A percentile compares a stretch with the other conserved stretches of the same genome.
Conservation (phyloP, 2,888 invertebrate species). For the Mesodorylaimus sp. region DNA sequence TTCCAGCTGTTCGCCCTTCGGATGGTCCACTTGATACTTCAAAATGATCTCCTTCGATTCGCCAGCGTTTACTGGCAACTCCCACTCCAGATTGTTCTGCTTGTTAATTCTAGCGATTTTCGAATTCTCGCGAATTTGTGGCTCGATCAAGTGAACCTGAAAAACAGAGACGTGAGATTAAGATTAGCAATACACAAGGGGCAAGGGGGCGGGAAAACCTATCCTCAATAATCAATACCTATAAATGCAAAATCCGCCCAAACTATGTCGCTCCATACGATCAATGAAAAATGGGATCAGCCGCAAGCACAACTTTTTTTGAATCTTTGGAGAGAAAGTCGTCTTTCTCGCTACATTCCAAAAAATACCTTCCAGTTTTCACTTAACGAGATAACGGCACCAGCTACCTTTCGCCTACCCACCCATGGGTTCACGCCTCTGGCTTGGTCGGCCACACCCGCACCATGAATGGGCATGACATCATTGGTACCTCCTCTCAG, state of each 20-base stretch:
- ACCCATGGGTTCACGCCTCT: too few relatives aligned
- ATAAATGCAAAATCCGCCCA: too few relatives aligned
- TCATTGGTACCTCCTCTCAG: constrained; percentile 10
- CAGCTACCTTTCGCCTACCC: too few relatives aligned
- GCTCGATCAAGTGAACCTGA: not conserved
- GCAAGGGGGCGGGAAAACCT: too few relatives aligned
- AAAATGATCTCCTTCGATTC: constrained; percentile 19
- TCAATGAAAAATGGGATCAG: too few relatives aligned
- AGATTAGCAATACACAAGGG: too few relatives aligned
- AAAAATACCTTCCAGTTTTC: constrained; percentile 17
- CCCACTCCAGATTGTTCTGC: constrained; percentile 25
- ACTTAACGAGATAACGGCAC: too few relatives aligned
- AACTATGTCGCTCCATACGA: too few relatives aligned
- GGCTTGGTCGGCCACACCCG: too few relatives aligned
- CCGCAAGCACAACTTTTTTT: not conserved
- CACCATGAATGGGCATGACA: too few relatives aligned
- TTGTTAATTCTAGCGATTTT: constrained; percentile 13
- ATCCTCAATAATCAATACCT: too few relatives aligned
- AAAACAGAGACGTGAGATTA: too few relatives aligned
- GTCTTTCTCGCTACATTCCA: not conserved
- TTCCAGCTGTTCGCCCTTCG: constrained; percentile 19
- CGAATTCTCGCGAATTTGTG: not conserved
- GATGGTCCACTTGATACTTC: constrained; percentile 24
- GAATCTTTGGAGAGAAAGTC: not conserved
- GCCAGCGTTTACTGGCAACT: constrained; percentile 14